Conservation (phyloP, 2,113 vertebrate genomes). For the Falco punctatus region DNA sequence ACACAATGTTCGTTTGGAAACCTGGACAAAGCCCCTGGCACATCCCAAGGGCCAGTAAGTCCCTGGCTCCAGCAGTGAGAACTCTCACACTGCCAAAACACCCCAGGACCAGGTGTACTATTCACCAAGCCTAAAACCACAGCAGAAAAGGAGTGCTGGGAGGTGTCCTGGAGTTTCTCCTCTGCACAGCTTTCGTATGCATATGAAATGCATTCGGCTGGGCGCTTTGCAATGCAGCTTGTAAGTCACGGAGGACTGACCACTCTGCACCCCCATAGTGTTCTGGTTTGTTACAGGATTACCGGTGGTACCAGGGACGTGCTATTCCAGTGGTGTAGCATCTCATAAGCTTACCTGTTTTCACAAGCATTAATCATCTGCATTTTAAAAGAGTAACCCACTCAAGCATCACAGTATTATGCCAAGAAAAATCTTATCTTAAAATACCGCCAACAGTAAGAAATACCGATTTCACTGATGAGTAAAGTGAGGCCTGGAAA, state of each 20-base stretch:
- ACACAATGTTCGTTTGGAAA: neutral
- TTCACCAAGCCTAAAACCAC: fast-evolving
- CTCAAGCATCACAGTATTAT: neutral
- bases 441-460: neutral
- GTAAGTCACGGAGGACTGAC: neutral
- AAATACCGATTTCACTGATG: neutral
- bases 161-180: neutral
- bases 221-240: neutral
- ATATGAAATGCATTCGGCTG: fast-evolving
- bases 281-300: neutral
- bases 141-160: neutral
- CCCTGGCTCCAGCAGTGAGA: neutral
- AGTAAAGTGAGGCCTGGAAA: neutral
- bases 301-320: neutral
- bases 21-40: neutral
- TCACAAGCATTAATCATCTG: neutral
- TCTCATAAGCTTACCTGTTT: neutral
- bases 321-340: neutral
- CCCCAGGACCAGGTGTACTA: fast-evolving
- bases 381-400: neutral
- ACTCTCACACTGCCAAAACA: neutral
- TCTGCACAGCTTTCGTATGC: neutral
- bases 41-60: neutral
- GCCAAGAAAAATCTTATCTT: neutral
- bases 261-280: neutral